Evolutionary conservation across 2,113 vertebrate species (phyloP).

Genomic region (Pseudopipra pipra): DNA sequence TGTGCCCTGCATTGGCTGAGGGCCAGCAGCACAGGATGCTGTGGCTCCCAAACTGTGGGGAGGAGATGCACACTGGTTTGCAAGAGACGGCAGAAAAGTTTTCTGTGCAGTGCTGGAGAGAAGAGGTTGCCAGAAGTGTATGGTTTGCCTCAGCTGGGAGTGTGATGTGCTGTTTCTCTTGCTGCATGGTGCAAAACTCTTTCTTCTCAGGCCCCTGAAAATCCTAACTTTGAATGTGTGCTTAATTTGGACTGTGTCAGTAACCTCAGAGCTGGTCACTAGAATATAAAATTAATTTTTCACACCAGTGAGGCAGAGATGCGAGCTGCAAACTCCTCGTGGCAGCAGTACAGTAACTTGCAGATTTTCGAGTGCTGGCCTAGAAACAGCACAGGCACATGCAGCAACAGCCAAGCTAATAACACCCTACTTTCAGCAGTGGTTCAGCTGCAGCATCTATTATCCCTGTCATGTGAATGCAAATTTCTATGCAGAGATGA

Average conservation of each 20-base stretch:
- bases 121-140: not conserved
- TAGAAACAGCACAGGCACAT: constrained; percentile 39
- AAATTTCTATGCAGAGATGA: constrained; percentile 30
- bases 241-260: not conserved
- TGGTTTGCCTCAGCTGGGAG: not conserved
- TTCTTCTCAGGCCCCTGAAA: not conserved
- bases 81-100: not conserved
- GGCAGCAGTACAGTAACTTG: constrained; percentile 14
- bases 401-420: constrained; percentile 46
- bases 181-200: not conserved
- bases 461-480: constrained; percentile 53
- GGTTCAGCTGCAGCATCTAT: constrained; percentile 35
- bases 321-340: not conserved
- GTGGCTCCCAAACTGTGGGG: not conserved
- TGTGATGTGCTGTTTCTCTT: not conserved
- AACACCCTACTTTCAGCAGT: constrained; percentile 45
- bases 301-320: not conserved
- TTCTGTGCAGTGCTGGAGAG: not conserved
- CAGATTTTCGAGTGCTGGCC: constrained; percentile 33
- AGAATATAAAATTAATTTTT: not conserved
- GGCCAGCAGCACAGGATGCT: not conserved
- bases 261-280: not conserved
- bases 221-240: not conserved
- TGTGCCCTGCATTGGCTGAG: not conserved
- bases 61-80: not conserved